Conservation (phyloP, 2,113 vertebrate species). For the Eptesicus fuscus region DNA sequence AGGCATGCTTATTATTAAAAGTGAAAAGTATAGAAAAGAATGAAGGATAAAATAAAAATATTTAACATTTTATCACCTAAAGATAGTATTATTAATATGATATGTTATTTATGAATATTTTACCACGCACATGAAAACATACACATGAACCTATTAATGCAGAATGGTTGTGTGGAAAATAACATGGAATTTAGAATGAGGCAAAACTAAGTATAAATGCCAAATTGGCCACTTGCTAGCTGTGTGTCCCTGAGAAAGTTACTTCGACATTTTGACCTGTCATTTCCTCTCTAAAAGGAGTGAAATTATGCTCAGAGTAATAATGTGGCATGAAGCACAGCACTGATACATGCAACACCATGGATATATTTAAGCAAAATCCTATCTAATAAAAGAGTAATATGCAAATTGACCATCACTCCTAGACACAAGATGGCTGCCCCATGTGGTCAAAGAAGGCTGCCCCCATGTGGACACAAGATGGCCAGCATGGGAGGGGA, state of each 20-base stretch:
- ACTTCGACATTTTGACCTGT: not conserved
- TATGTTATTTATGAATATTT: not conserved
- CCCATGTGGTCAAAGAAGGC: no score
- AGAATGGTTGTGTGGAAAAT: not conserved
- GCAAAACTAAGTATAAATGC: not conserved
- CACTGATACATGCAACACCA: not conserved
- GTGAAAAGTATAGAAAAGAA: not conserved
- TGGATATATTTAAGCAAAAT: not conserved
- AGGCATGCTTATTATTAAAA: not conserved
- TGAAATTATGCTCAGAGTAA: not conserved
- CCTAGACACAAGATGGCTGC: no score
- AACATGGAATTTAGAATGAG: not conserved
- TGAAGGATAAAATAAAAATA: not conserved
- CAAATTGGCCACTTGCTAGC: not conserved
- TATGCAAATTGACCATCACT: no score
- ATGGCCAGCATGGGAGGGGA: no score
- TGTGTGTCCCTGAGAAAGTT: not conserved
- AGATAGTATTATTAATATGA: not conserved
- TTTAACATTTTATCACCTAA: not conserved
- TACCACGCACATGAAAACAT: not conserved
- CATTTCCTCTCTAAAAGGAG: not conserved
- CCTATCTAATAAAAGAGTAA: no score
- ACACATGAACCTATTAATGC: not conserved
- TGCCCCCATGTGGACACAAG: no score
- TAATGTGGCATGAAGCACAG: not conserved